Percentiles rank a stretch among this genome's conserved stretches.
Evolutionary conservation across 2,888 invertebrate genomes (phyloP).

Genomic region (Onthophagus sagittarius): DNA sequence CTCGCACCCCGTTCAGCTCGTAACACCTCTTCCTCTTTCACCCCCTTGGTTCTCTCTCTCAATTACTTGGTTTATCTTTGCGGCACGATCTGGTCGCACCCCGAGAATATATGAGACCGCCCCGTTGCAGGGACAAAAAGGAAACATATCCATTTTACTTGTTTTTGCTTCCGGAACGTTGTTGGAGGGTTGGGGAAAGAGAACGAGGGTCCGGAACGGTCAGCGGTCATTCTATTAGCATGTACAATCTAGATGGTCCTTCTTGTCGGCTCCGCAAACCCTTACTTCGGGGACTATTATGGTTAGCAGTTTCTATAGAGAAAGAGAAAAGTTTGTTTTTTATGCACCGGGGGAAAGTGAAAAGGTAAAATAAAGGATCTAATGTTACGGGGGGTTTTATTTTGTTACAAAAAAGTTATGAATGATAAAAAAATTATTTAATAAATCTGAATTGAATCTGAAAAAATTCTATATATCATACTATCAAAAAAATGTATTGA

Average conservation of each 20-base stretch:
- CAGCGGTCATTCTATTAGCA: constrained; percentile 52
- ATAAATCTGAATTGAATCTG: too few relatives aligned
- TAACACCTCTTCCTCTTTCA: neutral
- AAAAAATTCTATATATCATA: too few relatives aligned
- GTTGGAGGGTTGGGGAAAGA: neutral
- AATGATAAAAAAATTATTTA: too few relatives aligned
- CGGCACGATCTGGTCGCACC: constrained; percentile 37
- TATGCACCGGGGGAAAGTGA: neutral
- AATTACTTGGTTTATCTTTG: constrained; percentile 42
- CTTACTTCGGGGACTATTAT: constrained; percentile 38
- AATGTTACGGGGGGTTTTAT: too few relatives aligned
- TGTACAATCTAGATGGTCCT: constrained; percentile 51
- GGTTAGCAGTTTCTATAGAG: neutral
- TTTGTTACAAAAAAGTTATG: too few relatives aligned
- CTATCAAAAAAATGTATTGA: too few relatives aligned
- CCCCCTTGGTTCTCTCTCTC: constrained; percentile 30
- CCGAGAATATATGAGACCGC: constrained; percentile 42
- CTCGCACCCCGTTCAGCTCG: constrained; percentile 26
- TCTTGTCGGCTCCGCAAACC: constrained; percentile 41
- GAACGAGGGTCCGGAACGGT: constrained; percentile 33
- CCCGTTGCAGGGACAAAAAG: constrained; percentile 41
- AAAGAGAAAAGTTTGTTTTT: neutral
- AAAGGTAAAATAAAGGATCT: too few relatives aligned
- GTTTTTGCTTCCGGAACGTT: constrained; percentile 46
- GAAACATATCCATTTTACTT: constrained; percentile 50